Base-by-base conservation (phyloP, 2,888 invertebrate genomes). In the Odontocerum albicorne region DNA sequence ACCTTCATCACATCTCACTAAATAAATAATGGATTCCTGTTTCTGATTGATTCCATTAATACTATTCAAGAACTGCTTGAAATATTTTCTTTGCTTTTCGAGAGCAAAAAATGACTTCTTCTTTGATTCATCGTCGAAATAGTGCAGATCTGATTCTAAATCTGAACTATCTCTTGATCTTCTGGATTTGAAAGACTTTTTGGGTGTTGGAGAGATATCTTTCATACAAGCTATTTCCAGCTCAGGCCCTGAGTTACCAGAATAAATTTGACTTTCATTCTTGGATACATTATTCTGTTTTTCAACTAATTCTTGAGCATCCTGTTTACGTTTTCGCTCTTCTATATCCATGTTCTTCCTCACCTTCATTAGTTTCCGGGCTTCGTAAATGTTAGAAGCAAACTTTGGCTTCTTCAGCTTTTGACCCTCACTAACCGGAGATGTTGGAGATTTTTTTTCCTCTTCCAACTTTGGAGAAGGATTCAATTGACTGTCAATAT, bases 371-470 rank as follows among this genome's bases (percentile, higher is more conserved):
- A 86, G 69, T 62, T 77, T 78, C 63, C 78, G 81, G 1, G 86
- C 85, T 72, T 87, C 87, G 62, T 79, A 77, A 36, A 86, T 75
- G 67, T 86, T 87, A 1, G 83, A 82, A 0, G 86, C 86, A 53
- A 85, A 82, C 71, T 84, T 87, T 0, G 85, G 85, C 66, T 87
- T 87, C 60, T 82, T 84, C 20, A 82, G 64, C 10, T 77, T 53
- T n/a, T 22, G 40, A 15, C 17, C 22, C 3, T 36, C 47, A 21
- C 6, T 10, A 17, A 16, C 19, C 3, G 19, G 27, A 2, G 22
- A 27, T 31, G 16, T 13, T 16, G 50, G 39, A 6, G 17, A 12
- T 1, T 19, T 10, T n/a, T 13, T 31, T 16, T 40, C 27, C 15
- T 38, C 44, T 12, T 22, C 16, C 19, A 33, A 33, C 3, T 7